Evolutionary conservation across 2,113 vertebrate species (phyloP).

Genomic region (Strix aluco): DNA sequence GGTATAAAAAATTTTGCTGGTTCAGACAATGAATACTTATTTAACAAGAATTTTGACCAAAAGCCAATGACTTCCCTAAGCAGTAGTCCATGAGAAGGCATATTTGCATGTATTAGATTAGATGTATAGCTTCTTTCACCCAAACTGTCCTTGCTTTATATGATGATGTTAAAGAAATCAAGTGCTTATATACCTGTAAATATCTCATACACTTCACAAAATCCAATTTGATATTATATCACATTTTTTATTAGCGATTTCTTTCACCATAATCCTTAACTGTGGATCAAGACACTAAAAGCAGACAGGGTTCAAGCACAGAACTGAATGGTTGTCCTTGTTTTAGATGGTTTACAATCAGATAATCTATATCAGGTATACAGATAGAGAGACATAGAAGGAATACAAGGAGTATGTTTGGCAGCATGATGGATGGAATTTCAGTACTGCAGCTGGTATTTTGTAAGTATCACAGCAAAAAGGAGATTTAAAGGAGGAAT

Average conservation of each 20-base stretch:
- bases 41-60: neutral
- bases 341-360: neutral
- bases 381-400: neutral
- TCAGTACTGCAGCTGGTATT: neutral
- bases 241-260: neutral
- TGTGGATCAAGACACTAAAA: neutral
- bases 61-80: neutral
- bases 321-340: neutral
- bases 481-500: neutral
- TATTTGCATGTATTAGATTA: neutral
- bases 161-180: neutral
- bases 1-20: neutral
- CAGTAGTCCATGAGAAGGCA: neutral
- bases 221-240: neutral
- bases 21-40: neutral
- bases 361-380: neutral
- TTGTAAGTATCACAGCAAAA: neutral
- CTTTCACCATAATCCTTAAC: neutral
- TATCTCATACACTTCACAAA: neutral
- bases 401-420: neutral
- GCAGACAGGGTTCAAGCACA: neutral
- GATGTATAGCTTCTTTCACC: neutral
- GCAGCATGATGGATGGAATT: neutral
- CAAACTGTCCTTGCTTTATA: neutral
- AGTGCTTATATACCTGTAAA: neutral